A percentile compares a stretch with the other conserved stretches of the same genome.
phyloP scores from a whole-genome alignment of 2,888 invertebrate species.

The Esperia sulphurella region DNA sequence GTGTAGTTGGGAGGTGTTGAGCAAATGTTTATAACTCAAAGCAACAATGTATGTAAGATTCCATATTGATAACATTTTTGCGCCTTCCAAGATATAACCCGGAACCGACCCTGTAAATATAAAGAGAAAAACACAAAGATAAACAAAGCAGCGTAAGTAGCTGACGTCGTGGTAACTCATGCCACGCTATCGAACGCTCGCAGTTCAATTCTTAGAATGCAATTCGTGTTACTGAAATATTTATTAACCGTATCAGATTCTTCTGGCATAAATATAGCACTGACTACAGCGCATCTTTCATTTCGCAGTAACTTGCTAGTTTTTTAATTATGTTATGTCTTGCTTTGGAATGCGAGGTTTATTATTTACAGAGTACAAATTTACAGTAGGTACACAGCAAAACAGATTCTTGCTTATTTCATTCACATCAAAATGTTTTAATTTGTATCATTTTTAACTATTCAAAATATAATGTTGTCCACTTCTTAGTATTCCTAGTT shows the following conservation, averaged over 20 bases:
- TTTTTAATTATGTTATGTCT: slow-evolving; percentile 44
- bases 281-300: slow-evolving; percentile 35
- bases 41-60: neutral
- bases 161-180: slow-evolving; percentile 53
- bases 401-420: neutral
- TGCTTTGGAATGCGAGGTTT: slow-evolving; percentile 26
- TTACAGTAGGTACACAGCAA: neutral
- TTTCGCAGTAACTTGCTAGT: slow-evolving; percentile 38
- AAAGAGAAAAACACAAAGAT: slow-evolving; percentile 22
- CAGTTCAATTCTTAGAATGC: slow-evolving; percentile 61
- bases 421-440: neutral
- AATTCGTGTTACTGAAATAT: slow-evolving; percentile 63
- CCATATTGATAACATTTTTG: neutral
- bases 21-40: too few relatives aligned
- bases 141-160: slow-evolving; percentile 46
- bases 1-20: too few relatives aligned
- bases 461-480: neutral
- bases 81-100: slow-evolving; percentile 11
- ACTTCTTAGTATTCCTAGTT: neutral
- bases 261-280: slow-evolving; percentile 46
- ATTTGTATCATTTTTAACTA: too few relatives aligned
- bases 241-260: slow-evolving; percentile 71
- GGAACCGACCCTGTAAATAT: slow-evolving; percentile 21
- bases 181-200: slow-evolving; percentile 37
- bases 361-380: slow-evolving; percentile 4